Percentiles rank a stretch among this genome's conserved stretches.
phyloP scores from a whole-genome alignment of 2,113 vertebrate species.

The Tetrax tetrax region DNA sequence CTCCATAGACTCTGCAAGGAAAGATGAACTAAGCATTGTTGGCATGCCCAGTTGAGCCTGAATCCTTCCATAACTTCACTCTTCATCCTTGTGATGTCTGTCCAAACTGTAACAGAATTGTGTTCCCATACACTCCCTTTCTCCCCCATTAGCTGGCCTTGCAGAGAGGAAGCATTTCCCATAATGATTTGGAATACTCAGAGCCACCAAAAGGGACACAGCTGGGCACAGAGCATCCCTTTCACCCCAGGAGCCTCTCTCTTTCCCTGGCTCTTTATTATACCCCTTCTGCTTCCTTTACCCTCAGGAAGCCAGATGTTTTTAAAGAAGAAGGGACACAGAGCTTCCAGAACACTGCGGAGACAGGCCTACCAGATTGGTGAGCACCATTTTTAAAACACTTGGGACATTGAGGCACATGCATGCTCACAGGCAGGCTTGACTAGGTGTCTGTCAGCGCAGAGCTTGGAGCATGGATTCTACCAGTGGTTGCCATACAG shows the following conservation, averaged over 20 bases:
- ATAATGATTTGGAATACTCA: background rate
- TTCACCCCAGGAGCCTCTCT: conserved; percentile 56
- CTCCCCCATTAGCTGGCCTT: background rate
- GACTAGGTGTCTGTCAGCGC: background rate
- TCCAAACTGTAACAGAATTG: background rate
- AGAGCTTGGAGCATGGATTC: conserved; percentile 7
- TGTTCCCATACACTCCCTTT: background rate
- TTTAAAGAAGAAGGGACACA: conserved; percentile 72
- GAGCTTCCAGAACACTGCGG: conserved; percentile 66
- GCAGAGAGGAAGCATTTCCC: background rate
- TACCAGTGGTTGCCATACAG: background rate
- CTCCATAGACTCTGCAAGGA: background rate
- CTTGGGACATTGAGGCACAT: conserved; percentile 58
- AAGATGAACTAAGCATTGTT: background rate
- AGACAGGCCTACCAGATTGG: conserved; percentile 66
- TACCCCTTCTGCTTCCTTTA: conserved; percentile 72
- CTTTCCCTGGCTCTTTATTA: conserved; percentile 68
- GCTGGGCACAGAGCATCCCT: conserved; percentile 28
- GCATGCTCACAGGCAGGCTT: conserved; percentile 66
- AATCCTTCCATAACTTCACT: background rate
- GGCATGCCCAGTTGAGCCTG: background rate
- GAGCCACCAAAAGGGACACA: conserved; percentile 8
- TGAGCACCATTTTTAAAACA: conserved; percentile 65
- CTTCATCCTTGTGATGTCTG: background rate
- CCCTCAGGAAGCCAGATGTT: conserved; percentile 74